Conservation (phyloP, 2,113 vertebrate genomes). For the Leptobrachium ailaonicum region DNA sequence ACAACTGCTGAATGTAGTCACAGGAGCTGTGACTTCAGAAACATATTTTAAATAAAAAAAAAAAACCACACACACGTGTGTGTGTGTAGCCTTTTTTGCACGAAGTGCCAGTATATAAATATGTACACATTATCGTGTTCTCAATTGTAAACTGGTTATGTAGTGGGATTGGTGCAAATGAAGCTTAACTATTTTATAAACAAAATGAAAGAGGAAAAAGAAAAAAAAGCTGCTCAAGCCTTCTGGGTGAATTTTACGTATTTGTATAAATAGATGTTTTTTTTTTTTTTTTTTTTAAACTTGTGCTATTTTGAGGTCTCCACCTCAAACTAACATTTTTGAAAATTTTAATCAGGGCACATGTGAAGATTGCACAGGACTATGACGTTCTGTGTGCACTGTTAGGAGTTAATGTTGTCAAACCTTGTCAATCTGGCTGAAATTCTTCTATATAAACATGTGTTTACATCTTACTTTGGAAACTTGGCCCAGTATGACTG, state of each 20-base stretch:
- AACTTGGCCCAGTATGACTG: conserved; percentile 16
- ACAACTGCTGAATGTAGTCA: conserved; percentile 90
- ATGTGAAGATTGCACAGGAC: conserved; percentile 8
- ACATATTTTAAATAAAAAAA: conserved; percentile 78
- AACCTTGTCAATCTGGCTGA: not conserved
- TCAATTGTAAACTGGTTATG: conserved; percentile 62
- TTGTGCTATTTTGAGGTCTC: conserved; percentile 15
- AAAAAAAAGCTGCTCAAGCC: conserved; percentile 51
- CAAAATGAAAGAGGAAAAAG: conserved; percentile 46
- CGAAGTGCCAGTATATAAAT: conserved; percentile 77
- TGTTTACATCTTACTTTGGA: not conserved
- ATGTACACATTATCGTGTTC: conserved; percentile 71
- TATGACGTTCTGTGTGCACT: conserved; percentile 22
- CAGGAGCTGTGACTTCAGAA: conserved; percentile 74
- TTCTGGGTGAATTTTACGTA: conserved; percentile 16
- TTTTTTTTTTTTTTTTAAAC: conserved; percentile 1
- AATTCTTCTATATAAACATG: not conserved
- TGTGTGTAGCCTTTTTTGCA: conserved; percentile 69
- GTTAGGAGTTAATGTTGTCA: conserved; percentile 8
- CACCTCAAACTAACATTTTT: conserved; percentile 25
- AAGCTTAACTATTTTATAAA: conserved; percentile 61
- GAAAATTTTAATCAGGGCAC: conserved; percentile 5
- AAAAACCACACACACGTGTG: conserved; percentile 53
- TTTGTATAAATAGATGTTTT: conserved; percentile 49
- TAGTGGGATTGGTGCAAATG: conserved; percentile 68